These are phyloP conservation scores for Heteromormyrus szaboi DNA, from an alignment of 2,797 vertebrate genomes.

Conservation along the genomic window DNA sequence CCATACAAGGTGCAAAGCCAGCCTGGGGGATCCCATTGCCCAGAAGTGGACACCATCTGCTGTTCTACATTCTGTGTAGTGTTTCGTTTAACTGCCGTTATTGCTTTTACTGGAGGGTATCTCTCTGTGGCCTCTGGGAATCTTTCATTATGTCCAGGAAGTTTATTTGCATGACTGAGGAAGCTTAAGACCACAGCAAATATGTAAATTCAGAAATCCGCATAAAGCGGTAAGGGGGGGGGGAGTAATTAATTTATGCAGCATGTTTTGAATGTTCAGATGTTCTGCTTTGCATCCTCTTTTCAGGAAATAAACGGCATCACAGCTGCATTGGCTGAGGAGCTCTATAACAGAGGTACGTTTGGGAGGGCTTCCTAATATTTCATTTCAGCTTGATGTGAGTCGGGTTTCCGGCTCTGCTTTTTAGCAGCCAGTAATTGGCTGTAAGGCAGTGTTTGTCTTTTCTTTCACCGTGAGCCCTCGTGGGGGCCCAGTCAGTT, in stretches of 20 bases:
- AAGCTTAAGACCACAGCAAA: not conserved
- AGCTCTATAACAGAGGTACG: conserved; percentile 87
- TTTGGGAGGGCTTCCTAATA: not conserved
- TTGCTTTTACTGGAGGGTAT: not conserved
- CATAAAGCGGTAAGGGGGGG: not conserved
- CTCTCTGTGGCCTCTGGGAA: not conserved
- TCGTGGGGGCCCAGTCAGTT: not conserved
- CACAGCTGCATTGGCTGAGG: conserved; percentile 85
- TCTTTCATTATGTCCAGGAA: not conserved
- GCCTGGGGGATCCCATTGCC: not conserved
- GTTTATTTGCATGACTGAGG: not conserved
- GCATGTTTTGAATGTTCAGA: not conserved
- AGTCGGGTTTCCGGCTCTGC: not conserved
- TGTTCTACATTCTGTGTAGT: not conserved
- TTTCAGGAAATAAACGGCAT: conserved; percentile 88
- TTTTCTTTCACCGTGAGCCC: not conserved
- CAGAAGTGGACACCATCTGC: not conserved
- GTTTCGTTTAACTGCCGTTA: not conserved
- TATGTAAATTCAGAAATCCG: not conserved
- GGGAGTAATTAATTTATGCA: not conserved
- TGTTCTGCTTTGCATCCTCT: not conserved
- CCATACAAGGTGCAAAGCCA: not conserved
- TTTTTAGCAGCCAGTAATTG: not conserved
- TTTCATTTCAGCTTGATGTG: not conserved
- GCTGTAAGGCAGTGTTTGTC: not conserved